Percentiles rank a stretch among this genome's conserved stretches.
Conservation (phyloP, 2,888 invertebrate genomes). For the Pollenia griseotomentosa region DNA sequence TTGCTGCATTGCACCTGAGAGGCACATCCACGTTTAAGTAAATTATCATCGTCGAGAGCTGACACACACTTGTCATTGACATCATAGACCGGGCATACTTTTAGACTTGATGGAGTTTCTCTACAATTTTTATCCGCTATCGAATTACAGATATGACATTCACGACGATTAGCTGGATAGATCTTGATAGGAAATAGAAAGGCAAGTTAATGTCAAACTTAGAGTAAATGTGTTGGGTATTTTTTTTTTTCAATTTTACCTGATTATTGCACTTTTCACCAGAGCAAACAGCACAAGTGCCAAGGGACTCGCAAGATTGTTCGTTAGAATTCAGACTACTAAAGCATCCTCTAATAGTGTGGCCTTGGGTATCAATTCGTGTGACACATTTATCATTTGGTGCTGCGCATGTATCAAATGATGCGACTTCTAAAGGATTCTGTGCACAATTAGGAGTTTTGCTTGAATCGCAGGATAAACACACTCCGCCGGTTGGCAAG, state of each 20-base stretch:
- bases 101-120: constrained; percentile 68
- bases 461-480: constrained; percentile 80
- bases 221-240: background rate
- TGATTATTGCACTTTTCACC: constrained; percentile 78
- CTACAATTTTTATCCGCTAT: constrained; percentile 74
- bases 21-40: constrained; percentile 78
- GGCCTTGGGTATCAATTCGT: constrained; percentile 73
- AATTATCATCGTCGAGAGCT: constrained; percentile 48
- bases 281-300: constrained; percentile 77
- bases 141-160: constrained; percentile 81
- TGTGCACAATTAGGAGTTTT: constrained; percentile 78
- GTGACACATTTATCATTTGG: constrained; percentile 77
- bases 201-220: background rate
- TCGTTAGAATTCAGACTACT: constrained; percentile 74
- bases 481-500: constrained; percentile 76
- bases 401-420: constrained; percentile 74
- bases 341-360: constrained; percentile 80
- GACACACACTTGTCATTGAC: constrained; percentile 78
- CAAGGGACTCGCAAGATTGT: constrained; percentile 76
- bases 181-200: constrained; percentile 66
- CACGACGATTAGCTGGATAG: constrained; percentile 79
- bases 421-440: constrained; percentile 74
- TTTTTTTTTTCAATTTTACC: constrained; percentile 66
- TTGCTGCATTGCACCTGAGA: constrained; percentile 76
- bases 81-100: constrained; percentile 78